phyloP scores from a whole-genome alignment of 2,888 invertebrate species.

The Linnaemya tessellans region DNA sequence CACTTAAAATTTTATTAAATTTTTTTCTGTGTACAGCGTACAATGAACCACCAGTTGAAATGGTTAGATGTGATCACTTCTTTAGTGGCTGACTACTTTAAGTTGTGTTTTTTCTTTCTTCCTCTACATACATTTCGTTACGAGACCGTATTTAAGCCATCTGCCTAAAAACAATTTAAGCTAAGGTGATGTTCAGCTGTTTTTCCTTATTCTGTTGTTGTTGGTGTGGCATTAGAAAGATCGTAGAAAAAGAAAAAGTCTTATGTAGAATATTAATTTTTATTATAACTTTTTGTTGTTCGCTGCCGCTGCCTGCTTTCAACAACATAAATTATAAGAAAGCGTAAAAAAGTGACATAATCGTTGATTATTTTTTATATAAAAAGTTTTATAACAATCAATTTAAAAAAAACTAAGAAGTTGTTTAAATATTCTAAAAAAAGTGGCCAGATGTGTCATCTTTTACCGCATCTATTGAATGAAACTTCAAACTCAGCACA shows the following conservation, averaged over 20 bases:
- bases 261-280: conserved; percentile 29
- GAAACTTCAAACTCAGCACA: neutral
- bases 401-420: conserved; percentile 11
- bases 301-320: conserved; percentile 6
- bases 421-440: conserved; percentile 35
- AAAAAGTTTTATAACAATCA: conserved; percentile 13
- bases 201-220: neutral
- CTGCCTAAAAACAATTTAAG: conserved; percentile 19
- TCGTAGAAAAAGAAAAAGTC: conserved; percentile 46
- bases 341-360: conserved; percentile 67
- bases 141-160: conserved; percentile 12
- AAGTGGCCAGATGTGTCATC: conserved; percentile 7
- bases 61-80: conserved; percentile 28
- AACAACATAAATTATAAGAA: conserved; percentile 21
- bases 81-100: conserved; percentile 4
- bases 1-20: neutral
- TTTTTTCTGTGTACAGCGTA: conserved; percentile 14
- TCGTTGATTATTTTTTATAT: conserved; percentile 26
- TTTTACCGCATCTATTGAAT: neutral
- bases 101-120: conserved; percentile 1
- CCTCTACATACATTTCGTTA: neutral
- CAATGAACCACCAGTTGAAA: conserved; percentile 46
- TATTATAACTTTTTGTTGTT: conserved; percentile 19
- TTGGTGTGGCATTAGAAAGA: conserved; percentile 48
- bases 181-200: conserved; percentile 32